Evolutionary conservation across 2,797 vertebrate genomes (phyloP), one percentile per base, ranked within the genome.

Genomic region (Parauchenoglanis ngamensis): DNA sequence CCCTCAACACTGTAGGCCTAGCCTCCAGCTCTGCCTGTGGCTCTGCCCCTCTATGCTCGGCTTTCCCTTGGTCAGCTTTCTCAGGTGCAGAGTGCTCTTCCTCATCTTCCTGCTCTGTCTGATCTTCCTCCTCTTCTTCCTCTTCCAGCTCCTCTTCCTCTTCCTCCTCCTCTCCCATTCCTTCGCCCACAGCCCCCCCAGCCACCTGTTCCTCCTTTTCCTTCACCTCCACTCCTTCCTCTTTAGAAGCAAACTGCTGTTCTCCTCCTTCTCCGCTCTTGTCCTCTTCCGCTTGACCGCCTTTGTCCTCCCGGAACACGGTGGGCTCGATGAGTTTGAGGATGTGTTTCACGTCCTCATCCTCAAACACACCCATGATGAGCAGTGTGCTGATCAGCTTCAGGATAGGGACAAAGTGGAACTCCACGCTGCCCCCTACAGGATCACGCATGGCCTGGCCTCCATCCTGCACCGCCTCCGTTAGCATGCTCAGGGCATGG

Each of bases 371-470:
- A 0, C 97, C 98, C 97, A 99, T 98, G 44, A 98, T 97, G 90
- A 99, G 94, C 79, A 99, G 93, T 2, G 97, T 98, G 67, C 97
- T 99, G 92, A 98, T 96, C 46, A 99, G 95, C 78, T 99, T 99
- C 77, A 99, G 94, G 87, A 99, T 97, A 0, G 98, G 98, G 68
- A 99, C 98, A 15, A 99, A 94, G 86, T 99, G 97, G 93, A 97
- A 99, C 91, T 99, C 98, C 70, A 98, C 98, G 1, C 97, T 98
- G 17, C 98, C 98, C 0, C 98, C 98, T 0, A 99, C 96, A 0
- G 98, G 98, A 89, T 99, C 98, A 0, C 98, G 95, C 40, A 97
- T 97, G 63, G 98, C 97, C 90, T 98, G 97, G 0, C 96, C 97
- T 0, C 98, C 98, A 0, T 98, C 98, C 49, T 97, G 95, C 86